Base-by-base conservation (phyloP, 2,888 invertebrate species). In the Sarcophaga rosellei region DNA sequence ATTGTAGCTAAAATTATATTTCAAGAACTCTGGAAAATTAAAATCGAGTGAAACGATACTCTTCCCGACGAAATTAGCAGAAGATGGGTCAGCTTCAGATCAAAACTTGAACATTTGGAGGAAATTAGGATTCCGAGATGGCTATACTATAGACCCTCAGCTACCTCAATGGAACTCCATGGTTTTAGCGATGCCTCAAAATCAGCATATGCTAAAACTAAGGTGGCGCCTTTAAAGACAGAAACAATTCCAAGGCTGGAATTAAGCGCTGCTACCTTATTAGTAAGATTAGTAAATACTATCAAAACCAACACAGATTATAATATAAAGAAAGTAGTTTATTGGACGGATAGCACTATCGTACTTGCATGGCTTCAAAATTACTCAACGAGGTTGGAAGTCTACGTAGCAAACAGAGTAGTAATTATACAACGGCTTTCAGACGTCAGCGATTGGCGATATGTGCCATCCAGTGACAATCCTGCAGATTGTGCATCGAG, bases 21-120 rank as follows among this genome's bases (percentile, higher is more conserved):
- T 65, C 87, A 88, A 53, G 35, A 86, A 15, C 72, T 88, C 0
- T 86, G 84, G 86, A 76, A 77, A 63, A 17, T 75, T 6, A 62
- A 81, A 35, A 21, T 44, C 11, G 65, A 65, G 15, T 65, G 65
- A 2, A 65, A 63, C 10, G 63, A 63, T 23, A 63, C 4, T 23
- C 63, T 63, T 23, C 63, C 63, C 20, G 63, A 63, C 20, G 53
- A 80, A n/a, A 72, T 84, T 2, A 17, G 47, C 11, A 68, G 35
- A 21, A 57, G 75, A 69, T 85, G 86, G 86, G n/a, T 81, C 1
- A 75, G 20, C 6, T 73, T 81, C 5, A 78, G 77, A 61, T 21
- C n/a, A 3, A 75, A 81, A 59, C 61, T 81, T 0, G 77, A 45
- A 17, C 8, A 8, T 8, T 21, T 86, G 12, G 80, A 87, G 12